phyloP scores from a whole-genome alignment of 1,140 invertebrate genomes.

The Anagrus nilaparvatae region DNA sequence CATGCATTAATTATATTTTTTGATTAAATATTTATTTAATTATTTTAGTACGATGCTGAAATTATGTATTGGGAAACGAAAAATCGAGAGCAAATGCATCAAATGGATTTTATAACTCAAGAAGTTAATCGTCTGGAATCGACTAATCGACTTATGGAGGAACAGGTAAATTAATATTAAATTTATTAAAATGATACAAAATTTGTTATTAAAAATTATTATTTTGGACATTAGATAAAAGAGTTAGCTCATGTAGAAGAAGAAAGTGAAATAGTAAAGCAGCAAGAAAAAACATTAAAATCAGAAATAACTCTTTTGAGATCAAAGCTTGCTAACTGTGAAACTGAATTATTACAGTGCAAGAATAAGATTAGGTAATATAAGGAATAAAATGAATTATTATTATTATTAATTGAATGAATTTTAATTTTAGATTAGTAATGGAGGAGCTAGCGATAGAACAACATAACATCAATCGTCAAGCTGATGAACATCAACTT shows the following conservation, averaged over 20 bases:
- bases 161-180: constrained; percentile 54
- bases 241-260: constrained; percentile 71
- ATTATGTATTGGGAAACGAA: constrained; percentile 82
- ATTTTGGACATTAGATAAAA: constrained; percentile 48
- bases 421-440: constrained; percentile 39
- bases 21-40: constrained; percentile 12
- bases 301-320: constrained; percentile 73
- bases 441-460: constrained; percentile 52
- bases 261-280: constrained; percentile 76
- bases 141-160: constrained; percentile 60
- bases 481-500: constrained; percentile 56
- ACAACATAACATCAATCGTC: constrained; percentile 42
- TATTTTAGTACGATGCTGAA: constrained; percentile 69
- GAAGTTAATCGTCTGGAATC: constrained; percentile 71
- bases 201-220: constrained; percentile 12
- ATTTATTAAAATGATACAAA: constrained; percentile 1
- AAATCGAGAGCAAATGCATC: constrained; percentile 72
- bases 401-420: too few species aligned
- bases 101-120: constrained; percentile 71
- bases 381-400: constrained; percentile 5
- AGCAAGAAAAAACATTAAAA: constrained; percentile 76
- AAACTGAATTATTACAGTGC: constrained; percentile 77
- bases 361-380: constrained; percentile 74
- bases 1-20: constrained; percentile 2
- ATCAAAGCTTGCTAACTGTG: constrained; percentile 76